Evolutionary conservation across 2,888 invertebrate species (phyloP), one percentile per base, ranked within the genome.

Genomic region (Xestoiulus laeticollis): DNA sequence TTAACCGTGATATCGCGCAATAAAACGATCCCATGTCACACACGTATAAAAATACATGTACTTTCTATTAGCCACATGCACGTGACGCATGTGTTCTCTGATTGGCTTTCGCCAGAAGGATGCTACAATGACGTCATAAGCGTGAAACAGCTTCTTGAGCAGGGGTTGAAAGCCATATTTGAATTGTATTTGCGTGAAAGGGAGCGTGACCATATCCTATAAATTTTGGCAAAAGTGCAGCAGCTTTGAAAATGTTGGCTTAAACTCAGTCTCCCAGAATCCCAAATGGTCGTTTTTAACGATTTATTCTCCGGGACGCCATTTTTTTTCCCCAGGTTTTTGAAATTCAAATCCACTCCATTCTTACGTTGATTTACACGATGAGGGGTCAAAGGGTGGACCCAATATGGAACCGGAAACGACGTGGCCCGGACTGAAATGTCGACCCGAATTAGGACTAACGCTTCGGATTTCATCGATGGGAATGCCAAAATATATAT

Each of bases 341-440:
- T 68, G 68, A 68, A 68, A 68, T 68, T 68, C 68, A 68, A 68
- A 68, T 68, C 68, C 26, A 22, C 22, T 68, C 12, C 12, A 12
- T 68, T 26, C 26, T 68, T 26, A 26, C 22, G 26, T 1, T 68
- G 68, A 68, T 22, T 68, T 68, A 68, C 22, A 22, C 1, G 4
- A 68, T 2, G 22, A 4, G 1, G 68, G 68, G 68, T 68, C 68
- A 26, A 22, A 22, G 26, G 5, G 68, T 68, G 68, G 68, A 68
- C 68, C 38, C 68, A 22, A 68, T 68, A 68, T 68, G 68, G 68
- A 68, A 68, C 68, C 68, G 26, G 68, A 68, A 68, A 26, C 48
- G 16, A 48, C 38, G 38, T 38, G 38, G 38, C 38, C 38, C 38
- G 38, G 38, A 38, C 38, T 38, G 38, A 38, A 38, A 38, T 8